Evolutionary conservation across 2,797 vertebrate genomes (phyloP).

Genomic region (Semaprochilodus insignis): DNA sequence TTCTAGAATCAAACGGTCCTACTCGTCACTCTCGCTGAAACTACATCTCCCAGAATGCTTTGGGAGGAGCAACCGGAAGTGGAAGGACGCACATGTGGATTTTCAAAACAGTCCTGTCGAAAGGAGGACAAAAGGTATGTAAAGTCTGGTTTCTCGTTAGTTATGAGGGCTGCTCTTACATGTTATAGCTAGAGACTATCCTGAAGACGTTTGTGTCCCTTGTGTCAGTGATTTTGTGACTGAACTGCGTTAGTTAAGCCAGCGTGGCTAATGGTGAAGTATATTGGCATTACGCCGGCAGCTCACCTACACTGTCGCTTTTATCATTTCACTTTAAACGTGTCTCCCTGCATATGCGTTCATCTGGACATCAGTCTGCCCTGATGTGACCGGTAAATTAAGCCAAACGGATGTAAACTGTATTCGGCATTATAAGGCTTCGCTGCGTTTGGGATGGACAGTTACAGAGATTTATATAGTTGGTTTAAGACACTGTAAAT

Average conservation of each 20-base stretch:
- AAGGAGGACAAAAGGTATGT: not conserved
- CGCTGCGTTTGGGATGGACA: not conserved
- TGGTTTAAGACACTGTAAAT: slow-evolving; percentile 49
- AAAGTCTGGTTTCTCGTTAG: not conserved
- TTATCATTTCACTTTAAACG: not conserved
- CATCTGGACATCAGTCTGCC: not conserved
- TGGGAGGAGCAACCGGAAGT: slow-evolving; percentile 47
- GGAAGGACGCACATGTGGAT: not conserved
- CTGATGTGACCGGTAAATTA: not conserved
- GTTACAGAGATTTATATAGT: slow-evolving; percentile 32
- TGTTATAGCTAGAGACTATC: too few relatives aligned
- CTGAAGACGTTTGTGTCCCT: not conserved
- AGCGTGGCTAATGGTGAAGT: not conserved
- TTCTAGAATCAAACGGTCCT: too few relatives aligned
- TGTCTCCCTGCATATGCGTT: not conserved
- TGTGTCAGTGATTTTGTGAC: not conserved
- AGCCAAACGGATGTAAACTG: not conserved
- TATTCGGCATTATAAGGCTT: not conserved
- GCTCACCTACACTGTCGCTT: too few relatives aligned
- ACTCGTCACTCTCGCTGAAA: not conserved
- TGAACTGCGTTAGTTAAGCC: not conserved
- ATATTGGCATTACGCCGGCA: not conserved
- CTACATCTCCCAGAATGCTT: slow-evolving; percentile 59
- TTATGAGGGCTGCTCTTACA: too few relatives aligned
- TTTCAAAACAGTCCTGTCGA: slow-evolving; percentile 19